Evolutionary conservation across 2,797 vertebrate species (phyloP), one percentile per base, ranked within the genome.

Genomic region (Scarus forsteni): DNA sequence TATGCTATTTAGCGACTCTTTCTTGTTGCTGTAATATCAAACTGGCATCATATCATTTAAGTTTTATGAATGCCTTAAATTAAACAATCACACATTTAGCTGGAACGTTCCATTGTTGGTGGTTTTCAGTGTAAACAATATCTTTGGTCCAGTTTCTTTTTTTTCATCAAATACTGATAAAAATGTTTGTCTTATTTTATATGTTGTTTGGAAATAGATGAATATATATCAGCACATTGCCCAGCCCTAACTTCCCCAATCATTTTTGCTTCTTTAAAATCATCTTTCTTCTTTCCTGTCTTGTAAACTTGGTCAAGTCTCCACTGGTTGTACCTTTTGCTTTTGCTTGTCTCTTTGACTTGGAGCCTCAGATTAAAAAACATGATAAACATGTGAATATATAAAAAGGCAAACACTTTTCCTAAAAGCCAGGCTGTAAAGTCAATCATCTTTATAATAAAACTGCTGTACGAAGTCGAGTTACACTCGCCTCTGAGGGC

Each of bases 291-390:
- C 60, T 48, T 18, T 66, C 53, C 60, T 73, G 73, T 59, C 53
- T 35, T 55, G 66, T 64, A 14, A 70, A 83, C 81, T 82, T 75
- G 56, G 66, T 80, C 52, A 63, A 58, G 59, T 74, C 82, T 81
- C 66, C 54, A 42, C 27, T 34, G 79, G 70, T 84, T 15, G 70
- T 79, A 89, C 84, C 87, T 75, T 68, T 64, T 79, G 66, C 56
- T 65, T 12, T 35, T 67, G 60, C 53, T 75, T 16, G 38, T 66
- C 43, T 77, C 76, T 83, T 73, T 75, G 69, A 85, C 58, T 45
- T 18, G 58, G 35, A 77, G 70, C 71, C 39, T 59, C 56, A 45
- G 27, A 44, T 46, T 36, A 14, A 18, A 36, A 64, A 75, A 55
- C 49, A 40, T 57, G 14, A 75, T 73, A 60, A 51, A 73, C 27